Evolutionary conservation across 2,797 vertebrate genomes (phyloP).

Genomic region (Nyctibius grandis): DNA sequence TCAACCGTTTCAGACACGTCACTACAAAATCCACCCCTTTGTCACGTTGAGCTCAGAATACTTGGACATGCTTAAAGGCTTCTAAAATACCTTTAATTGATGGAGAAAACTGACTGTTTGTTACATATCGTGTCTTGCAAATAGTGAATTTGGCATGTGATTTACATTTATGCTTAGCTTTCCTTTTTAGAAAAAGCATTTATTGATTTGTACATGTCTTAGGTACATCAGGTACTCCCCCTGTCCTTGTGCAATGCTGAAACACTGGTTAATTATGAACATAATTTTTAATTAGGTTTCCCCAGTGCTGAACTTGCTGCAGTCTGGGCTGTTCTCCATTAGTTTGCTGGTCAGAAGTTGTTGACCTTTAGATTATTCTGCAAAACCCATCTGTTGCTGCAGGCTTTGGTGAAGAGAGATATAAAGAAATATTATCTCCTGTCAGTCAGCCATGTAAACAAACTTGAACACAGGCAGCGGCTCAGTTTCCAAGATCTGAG

Average conservation of each 20-base stretch:
- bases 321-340: neutral
- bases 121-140: neutral
- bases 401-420: slow-evolving; percentile 4
- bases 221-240: neutral
- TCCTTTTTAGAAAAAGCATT: neutral
- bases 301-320: neutral
- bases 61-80: neutral
- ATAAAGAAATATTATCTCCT: slow-evolving; percentile 29
- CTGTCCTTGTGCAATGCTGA: neutral
- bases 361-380: slow-evolving; percentile 41
- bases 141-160: neutral
- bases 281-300: slow-evolving; percentile 16
- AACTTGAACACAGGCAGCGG: neutral
- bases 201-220: neutral
- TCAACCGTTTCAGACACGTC: neutral
- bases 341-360: slow-evolving; percentile 20
- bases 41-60: neutral
- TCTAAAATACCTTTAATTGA: neutral
- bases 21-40: neutral
- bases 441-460: slow-evolving; percentile 16
- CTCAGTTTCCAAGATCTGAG: neutral
- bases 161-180: neutral
- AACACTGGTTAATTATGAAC: neutral
- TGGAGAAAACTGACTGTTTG: neutral
- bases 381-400: slow-evolving; percentile 50